Evolutionary conservation across 1,140 invertebrate genomes (phyloP), one percentile per base, ranked within the genome.

Genomic region (Hyphantria cunea): DNA sequence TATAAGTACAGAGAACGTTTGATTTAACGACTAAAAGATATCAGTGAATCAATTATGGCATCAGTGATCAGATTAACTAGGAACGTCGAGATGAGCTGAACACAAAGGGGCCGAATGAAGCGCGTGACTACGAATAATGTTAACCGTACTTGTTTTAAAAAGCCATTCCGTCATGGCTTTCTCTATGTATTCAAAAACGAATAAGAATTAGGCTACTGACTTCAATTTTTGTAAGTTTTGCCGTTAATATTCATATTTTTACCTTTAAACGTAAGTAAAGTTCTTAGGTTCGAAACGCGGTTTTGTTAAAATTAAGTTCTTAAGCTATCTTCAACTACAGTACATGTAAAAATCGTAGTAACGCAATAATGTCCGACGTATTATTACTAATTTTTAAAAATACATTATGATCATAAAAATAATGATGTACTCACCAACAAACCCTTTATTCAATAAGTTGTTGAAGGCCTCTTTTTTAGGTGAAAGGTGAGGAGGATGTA

Each of bases 401-500:
- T 25, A 25, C 17, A 5, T 25, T n/a, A n/a, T n/a, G n/a, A n/a
- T n/a, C 17, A 25, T 25, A 25, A 25, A 25, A 1, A 25, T 25
- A 25, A 25, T 25, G 17, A 5, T 25, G 17, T 25, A 87, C 91
- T 91, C 72, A 93, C 93, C 93, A 70, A 92, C 86, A 60, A 92
- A 89, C 17, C 91, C 90, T 77, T 93, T 94, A 75, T 92, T 93
- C 54, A 93, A 89, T 9, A 90, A 62, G 60, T 88, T 88, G 82
- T 93, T 93, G 72, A 93, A 93, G 45, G 92, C 92, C 81, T 94
- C 93, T 74, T 93, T 93, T 79, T 93, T 94, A 2, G 93, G 93
- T 37, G 92, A 93, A 10, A 90, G 80, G 54, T 86, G 87, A 17
- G 74, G 82, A 6, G 76, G 76, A 69, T 92, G 92, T 32, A 89